These are phyloP conservation scores for Coranthus polyacanthus DNA, from an alignment of 2,797 vertebrate species.

Conservation along the genomic window DNA sequence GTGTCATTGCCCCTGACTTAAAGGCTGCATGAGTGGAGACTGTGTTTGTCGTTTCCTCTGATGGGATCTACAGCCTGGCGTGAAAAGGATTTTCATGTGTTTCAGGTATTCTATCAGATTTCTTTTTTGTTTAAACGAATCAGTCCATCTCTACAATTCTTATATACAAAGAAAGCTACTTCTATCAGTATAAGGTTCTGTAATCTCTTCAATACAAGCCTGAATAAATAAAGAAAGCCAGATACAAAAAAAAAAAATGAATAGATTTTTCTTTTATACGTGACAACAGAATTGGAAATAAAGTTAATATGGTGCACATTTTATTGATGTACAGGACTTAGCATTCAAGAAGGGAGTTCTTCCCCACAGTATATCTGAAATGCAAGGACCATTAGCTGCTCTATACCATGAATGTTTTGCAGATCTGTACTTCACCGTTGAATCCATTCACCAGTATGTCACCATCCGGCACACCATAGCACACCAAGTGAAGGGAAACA, in stretches of 20 bases:
- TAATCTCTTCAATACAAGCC: conserved; percentile 13
- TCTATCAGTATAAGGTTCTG: background rate
- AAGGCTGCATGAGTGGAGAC: conserved; percentile 38
- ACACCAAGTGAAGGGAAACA: conserved; percentile 65
- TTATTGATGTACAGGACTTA: conserved; percentile 91
- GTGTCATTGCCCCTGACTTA: conserved; percentile 61
- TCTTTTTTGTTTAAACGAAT: conserved; percentile 9
- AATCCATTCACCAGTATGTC: conserved; percentile 50
- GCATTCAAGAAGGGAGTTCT: conserved; percentile 70
- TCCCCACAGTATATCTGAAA: conserved; percentile 67
- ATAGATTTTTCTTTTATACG: background rate
- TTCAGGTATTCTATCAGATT: background rate
- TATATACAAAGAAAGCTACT: background rate
- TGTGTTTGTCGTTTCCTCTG: conserved; percentile 49
- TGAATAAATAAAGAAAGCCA: background rate
- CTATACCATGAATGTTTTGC: conserved; percentile 40
- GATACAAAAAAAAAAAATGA: no score
- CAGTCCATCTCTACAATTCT: conserved; percentile 11
- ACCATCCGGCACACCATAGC: conserved; percentile 49
- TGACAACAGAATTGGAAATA: conserved; percentile 40
- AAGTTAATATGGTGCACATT: conserved; percentile 85
- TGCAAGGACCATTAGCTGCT: conserved; percentile 69
- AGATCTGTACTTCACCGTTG: conserved; percentile 43
- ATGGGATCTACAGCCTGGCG: conserved; percentile 27
- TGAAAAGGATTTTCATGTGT: conserved; percentile 30